These are phyloP conservation scores for Tenthredo distinguenda DNA, from an alignment of 2,888 invertebrate species.

Conservation along the genomic window DNA sequence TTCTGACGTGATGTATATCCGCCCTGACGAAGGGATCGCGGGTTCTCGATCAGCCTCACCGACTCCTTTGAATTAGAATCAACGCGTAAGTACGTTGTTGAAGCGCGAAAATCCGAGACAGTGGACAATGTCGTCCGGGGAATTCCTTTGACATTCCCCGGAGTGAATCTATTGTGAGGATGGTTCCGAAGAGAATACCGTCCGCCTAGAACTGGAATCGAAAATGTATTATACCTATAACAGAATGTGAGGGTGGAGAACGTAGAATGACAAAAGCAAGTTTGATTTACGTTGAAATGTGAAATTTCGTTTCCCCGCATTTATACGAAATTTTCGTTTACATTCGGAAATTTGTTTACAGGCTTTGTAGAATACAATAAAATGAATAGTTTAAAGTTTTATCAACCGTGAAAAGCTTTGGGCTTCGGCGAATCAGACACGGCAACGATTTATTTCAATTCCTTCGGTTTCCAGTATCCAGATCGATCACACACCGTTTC, in stretches of 20 bases:
- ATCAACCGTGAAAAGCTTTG: neutral
- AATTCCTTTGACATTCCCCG: constrained; percentile 26
- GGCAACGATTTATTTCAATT: constrained; percentile 41
- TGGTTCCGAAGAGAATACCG: neutral
- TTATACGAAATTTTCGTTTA: neutral
- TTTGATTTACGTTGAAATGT: neutral
- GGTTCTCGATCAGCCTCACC: constrained; percentile 32
- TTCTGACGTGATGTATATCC: constrained; percentile 17
- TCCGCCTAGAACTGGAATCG: neutral
- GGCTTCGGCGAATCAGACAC: neutral
- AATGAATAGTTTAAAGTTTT: constrained; percentile 15
- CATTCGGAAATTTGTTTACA: neutral
- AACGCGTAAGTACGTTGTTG: constrained; percentile 11
- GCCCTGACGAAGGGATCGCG: constrained; percentile 3
- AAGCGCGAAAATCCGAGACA: neutral
- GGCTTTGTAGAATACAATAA: neutral
- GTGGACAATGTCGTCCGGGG: constrained; percentile 1
- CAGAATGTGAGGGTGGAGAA: neutral
- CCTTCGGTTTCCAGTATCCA: constrained; percentile 31
- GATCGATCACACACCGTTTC: constrained; percentile 40
- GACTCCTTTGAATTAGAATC: constrained; percentile 19
- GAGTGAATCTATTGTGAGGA: neutral
- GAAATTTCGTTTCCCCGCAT: neutral
- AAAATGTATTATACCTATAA: neutral
- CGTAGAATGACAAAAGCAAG: neutral